Evolutionary conservation across 2,113 vertebrate genomes (phyloP).

Genomic region (Ptyas mucosa): DNA sequence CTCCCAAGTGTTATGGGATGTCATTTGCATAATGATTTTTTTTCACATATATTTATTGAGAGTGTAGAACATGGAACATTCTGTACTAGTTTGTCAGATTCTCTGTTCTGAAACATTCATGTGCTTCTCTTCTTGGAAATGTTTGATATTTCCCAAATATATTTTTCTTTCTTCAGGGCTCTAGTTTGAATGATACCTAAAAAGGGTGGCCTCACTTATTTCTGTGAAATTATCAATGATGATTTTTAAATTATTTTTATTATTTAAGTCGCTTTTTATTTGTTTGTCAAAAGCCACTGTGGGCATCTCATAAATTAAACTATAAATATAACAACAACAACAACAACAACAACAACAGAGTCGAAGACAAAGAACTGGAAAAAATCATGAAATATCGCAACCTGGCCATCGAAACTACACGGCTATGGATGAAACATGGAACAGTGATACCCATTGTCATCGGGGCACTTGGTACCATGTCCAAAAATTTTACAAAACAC

Average conservation of each 20-base stretch:
- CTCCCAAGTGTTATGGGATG: neutral
- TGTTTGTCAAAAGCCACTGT: neutral
- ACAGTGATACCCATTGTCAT: too few species aligned
- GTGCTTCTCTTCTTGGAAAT: neutral
- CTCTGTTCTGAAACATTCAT: neutral
- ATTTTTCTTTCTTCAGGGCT: neutral
- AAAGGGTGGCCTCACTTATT: neutral
- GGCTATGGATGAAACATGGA: too few species aligned
- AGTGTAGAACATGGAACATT: neutral
- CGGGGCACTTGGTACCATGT: too few species aligned
- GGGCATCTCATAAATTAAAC: neutral
- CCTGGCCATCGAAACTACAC: too few species aligned
- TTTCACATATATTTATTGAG: neutral
- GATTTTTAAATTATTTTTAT: neutral
- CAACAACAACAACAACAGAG: too few species aligned
- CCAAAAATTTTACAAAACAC: too few species aligned
- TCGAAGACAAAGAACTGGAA: too few species aligned
- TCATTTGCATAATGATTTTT: neutral
- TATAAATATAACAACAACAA: neutral
- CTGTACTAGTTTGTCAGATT: neutral
- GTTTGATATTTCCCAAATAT: neutral
- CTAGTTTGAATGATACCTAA: neutral
- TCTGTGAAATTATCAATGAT: neutral
- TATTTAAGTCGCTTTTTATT: neutral
- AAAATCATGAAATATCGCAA: too few species aligned